Percentiles rank a stretch among this genome's conserved stretches.
Evolutionary conservation across 2,888 invertebrate genomes (phyloP).

Genomic region (Galerucella nymphaeae): DNA sequence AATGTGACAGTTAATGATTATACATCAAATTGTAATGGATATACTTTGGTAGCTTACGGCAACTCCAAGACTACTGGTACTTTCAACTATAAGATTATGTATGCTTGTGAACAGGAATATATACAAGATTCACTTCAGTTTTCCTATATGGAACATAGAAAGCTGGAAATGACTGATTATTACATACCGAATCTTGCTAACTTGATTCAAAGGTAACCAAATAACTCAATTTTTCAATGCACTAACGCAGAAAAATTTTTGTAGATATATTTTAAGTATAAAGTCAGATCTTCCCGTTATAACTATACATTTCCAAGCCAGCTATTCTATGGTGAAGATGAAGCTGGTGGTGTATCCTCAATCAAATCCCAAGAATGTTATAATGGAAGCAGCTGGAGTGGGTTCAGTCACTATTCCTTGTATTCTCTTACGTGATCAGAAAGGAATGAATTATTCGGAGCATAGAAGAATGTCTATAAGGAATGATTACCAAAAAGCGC

Average conservation of each 20-base stretch:
- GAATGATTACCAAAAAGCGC: not conserved
- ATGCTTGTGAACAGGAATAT: conserved; percentile 38
- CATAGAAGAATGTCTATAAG: not conserved
- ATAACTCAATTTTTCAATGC: no score
- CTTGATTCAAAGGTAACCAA: conserved; percentile 41
- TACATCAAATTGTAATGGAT: conserved; percentile 55
- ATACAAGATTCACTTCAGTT: conserved; percentile 36
- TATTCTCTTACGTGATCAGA: not conserved
- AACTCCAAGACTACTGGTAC: conserved; percentile 46
- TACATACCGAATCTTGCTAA: conserved; percentile 48
- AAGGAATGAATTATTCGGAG: not conserved
- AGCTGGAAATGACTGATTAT: conserved; percentile 33
- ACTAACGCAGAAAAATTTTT: not conserved
- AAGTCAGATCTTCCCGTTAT: conserved; percentile 32
- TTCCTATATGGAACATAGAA: conserved; percentile 12
- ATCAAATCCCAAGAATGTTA: conserved; percentile 31
- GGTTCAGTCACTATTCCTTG: conserved; percentile 31
- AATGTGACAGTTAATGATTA: conserved; percentile 51
- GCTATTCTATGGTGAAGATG: conserved; percentile 38
- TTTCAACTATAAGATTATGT: conserved; percentile 52
- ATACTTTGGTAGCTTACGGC: conserved; percentile 60
- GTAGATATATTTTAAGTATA: conserved; percentile 26
- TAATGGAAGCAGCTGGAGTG: conserved; percentile 36
- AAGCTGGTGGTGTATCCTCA: conserved; percentile 41
- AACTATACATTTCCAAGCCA: conserved; percentile 42